phyloP scores from a whole-genome alignment of 1,140 invertebrate species.

The Lepeophtheirus salmonis region DNA sequence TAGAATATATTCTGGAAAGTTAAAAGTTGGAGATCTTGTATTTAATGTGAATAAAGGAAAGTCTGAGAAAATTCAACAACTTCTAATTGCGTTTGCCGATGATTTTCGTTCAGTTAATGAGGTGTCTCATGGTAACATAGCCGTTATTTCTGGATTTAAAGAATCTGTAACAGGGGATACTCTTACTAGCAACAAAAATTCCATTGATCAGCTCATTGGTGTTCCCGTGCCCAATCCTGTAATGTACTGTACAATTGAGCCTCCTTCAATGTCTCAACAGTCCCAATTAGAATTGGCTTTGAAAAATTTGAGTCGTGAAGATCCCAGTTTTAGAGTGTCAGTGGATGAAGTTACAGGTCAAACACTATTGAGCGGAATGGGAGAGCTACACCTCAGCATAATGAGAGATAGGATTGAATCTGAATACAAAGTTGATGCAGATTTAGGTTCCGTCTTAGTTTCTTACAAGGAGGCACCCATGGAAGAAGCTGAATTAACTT shows the following conservation, averaged over 20 bases:
- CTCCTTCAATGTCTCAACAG: conserved; percentile 56
- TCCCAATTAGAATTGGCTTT: conserved; percentile 60
- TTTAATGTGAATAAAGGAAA: conserved; percentile 50
- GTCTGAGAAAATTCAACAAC: conserved; percentile 39
- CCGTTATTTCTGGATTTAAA: conserved; percentile 66
- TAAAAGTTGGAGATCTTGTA: conserved; percentile 47
- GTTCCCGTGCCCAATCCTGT: conserved; percentile 70
- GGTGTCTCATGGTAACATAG: conserved; percentile 62
- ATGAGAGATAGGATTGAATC: conserved; percentile 62
- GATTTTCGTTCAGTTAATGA: conserved; percentile 51
- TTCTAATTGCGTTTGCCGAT: conserved; percentile 65
- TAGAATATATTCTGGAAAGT: conserved; percentile 60
- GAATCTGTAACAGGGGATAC: conserved; percentile 66
- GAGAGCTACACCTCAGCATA: conserved; percentile 88
- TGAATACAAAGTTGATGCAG: conserved; percentile 79
- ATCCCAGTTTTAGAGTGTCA: conserved; percentile 69
- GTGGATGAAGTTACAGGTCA: conserved; percentile 59
- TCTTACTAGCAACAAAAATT: conserved; percentile 37
- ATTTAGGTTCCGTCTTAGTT: conserved; percentile 55
- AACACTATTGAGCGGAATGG: conserved; percentile 73
- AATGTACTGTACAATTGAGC: conserved; percentile 91
- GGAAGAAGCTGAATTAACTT: conserved; percentile 31
- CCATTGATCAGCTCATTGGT: conserved; percentile 33
- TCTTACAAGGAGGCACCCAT: conserved; percentile 65
- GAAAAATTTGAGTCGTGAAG: conserved; percentile 64